A percentile compares a stretch with the other conserved stretches of the same genome.
phyloP scores from a whole-genome alignment of 1,140 invertebrate genomes.

The Caenorhabditis remanei region DNA sequence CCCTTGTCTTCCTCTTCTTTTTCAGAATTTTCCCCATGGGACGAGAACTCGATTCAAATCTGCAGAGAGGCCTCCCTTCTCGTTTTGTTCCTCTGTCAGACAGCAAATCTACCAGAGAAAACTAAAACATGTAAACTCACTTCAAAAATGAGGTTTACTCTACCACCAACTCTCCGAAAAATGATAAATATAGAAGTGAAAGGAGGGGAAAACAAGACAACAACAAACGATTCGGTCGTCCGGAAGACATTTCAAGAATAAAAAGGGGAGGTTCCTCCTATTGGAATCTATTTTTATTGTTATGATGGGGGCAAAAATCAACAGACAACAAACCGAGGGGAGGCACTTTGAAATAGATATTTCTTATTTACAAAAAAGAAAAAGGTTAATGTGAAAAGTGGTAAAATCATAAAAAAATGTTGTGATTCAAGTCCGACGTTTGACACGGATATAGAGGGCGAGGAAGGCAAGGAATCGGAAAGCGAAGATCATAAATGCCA shows the following conservation, averaged over 20 bases:
- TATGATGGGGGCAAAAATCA: not conserved
- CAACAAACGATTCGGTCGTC: not conserved
- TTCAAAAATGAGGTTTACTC: not conserved
- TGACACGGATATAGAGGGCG: constrained; percentile 80
- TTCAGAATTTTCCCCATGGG: constrained; percentile 8
- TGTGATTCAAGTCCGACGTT: not conserved
- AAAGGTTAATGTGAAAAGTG: not conserved
- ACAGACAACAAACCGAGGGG: not conserved
- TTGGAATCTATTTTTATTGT: not conserved
- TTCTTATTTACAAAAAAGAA: constrained; percentile 3
- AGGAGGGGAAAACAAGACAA: not conserved
- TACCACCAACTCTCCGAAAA: not conserved
- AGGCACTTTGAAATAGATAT: too few species aligned
- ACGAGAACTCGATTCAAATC: not conserved
- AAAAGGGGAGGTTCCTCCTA: not conserved
- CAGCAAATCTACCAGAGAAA: too few species aligned
- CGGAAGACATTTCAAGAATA: too few species aligned
- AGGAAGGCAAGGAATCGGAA: constrained; percentile 86
- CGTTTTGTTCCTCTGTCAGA: too few species aligned
- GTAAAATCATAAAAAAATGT: not conserved
- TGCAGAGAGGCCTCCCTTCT: too few species aligned
- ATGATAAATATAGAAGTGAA: not conserved
- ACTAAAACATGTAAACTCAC: too few species aligned
- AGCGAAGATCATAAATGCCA: constrained; percentile 84
- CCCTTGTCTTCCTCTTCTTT: not conserved